A percentile compares a stretch with the other conserved stretches of the same genome.
These are phyloP conservation scores for Colius striatus DNA, from an alignment of 2,113 vertebrate species.

Conservation along the genomic window DNA sequence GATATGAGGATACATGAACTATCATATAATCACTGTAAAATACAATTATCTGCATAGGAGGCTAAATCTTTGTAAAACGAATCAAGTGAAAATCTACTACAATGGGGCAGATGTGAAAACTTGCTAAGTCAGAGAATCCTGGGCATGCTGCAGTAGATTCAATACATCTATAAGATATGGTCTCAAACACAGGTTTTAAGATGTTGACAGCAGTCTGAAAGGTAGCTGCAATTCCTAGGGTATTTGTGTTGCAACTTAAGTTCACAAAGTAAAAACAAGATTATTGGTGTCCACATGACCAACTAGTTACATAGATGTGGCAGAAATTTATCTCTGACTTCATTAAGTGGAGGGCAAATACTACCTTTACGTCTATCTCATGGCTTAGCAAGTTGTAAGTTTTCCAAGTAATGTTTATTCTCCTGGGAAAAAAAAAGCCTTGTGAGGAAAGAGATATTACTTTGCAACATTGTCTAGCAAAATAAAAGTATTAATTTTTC, in stretches of 20 bases:
- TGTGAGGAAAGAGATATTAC: background rate
- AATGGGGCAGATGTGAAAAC: background rate
- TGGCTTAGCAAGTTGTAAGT: background rate
- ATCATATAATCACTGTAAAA: background rate
- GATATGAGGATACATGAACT: background rate
- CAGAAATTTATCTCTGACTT: background rate
- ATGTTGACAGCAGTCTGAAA: background rate
- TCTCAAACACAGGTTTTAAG: background rate
- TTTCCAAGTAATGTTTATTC: background rate
- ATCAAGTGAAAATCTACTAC: background rate
- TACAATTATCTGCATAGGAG: background rate
- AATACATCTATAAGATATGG: accelerated
- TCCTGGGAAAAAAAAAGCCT: background rate
- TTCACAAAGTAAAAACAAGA: background rate
- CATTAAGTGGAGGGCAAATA: background rate
- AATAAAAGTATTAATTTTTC: background rate
- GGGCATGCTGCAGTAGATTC: background rate
- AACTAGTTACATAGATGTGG: background rate
- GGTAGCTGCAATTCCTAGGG: background rate
- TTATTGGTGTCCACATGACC: background rate
- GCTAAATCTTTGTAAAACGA: background rate
- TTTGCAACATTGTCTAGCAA: background rate
- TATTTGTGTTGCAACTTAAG: background rate
- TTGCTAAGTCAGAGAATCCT: background rate
- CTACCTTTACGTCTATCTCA: background rate